Percentiles rank a stretch among this genome's conserved stretches.
These are phyloP conservation scores for Opisthograptis luteolata DNA, from an alignment of 2,888 invertebrate species.

Conservation along the genomic window DNA sequence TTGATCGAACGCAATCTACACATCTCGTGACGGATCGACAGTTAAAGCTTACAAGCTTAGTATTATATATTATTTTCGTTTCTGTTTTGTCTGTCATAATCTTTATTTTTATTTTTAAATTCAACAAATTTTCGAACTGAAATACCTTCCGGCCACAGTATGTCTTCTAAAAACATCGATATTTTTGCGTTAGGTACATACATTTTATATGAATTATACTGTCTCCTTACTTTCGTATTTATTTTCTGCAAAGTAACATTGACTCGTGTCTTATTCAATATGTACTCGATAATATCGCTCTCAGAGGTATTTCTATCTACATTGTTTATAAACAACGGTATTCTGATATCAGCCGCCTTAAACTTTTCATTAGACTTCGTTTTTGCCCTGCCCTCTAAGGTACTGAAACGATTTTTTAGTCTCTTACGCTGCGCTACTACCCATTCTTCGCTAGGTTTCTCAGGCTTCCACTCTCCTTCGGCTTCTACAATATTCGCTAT, in stretches of 20 bases:
- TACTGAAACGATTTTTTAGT: slow-evolving; percentile 1
- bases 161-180: slow-evolving; percentile 25
- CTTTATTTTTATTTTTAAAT: slow-evolving; percentile 10
- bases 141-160: slow-evolving; percentile 39
- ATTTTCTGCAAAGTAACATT: slow-evolving; percentile 25
- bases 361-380: background rate
- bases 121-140: slow-evolving; percentile 32
- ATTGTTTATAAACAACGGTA: slow-evolving; percentile 16
- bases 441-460: slow-evolving; percentile 1
- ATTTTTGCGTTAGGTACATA: slow-evolving; percentile 33
- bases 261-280: slow-evolving; percentile 1
- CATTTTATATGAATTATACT: slow-evolving; percentile 34
- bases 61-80: no score
- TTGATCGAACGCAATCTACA: slow-evolving; percentile 24
- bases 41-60: slow-evolving; percentile 26
- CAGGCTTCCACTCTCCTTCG: no score
- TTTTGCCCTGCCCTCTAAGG: background rate
- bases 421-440: slow-evolving; percentile 3
- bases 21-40: slow-evolving; percentile 37
- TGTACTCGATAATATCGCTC: slow-evolving; percentile 14
- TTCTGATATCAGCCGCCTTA: slow-evolving; percentile 2
- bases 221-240: slow-evolving; percentile 17
- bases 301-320: slow-evolving; percentile 4
- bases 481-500: no score
- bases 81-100: no score